Evolutionary conservation across 2,797 vertebrate species (phyloP), one percentile per base, ranked within the genome.

Genomic region (Mus spretus): DNA sequence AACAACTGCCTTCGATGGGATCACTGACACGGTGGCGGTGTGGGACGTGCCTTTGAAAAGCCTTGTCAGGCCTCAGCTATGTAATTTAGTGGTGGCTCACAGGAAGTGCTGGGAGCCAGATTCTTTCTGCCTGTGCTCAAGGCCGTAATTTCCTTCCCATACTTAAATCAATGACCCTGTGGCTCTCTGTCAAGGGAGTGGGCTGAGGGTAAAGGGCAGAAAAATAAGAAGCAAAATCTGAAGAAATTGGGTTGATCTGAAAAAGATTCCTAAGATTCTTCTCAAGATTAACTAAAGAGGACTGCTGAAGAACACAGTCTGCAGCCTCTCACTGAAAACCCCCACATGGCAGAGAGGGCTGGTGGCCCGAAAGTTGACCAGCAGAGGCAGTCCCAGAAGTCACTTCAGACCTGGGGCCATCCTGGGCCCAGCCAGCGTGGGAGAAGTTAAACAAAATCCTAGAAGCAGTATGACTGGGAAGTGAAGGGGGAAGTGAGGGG

Each of bases 121-220:
- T 91, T 95, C 96, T 90, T 96, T 96, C 96, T 82, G 92, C 81
- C 92, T 95, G 84, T 87, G 94, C 89, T 97, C 96, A 97, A 98
- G 97, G 96, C 93, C 63, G 4, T 87, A 95, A 97, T 97, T 98
- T 98, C 97, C 97, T 98, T 95, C 96, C 97, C 97, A 96, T 95
- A 91, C 98, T 98, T 90, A 96, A 96, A 95, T 96, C 37, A 4
- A 94, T 94, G 93, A 95, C 95, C 96, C 94, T 89, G 89, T 81
- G 80, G 95, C 92, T 96, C 86, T 53, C 94, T 92, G 93, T 96
- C 95, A 88, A 90, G 83, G 75, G 77, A 96, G 79, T 34, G 14
- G 55, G 93, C 88, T 75, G 91, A 95, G 80, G 70, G 85, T 86
- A 96, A 96, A 97, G 94, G 92, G 90, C 96, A 96, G 75, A 97